Conservation (phyloP, 1,140 invertebrate genomes). For the Ericerus pela region DNA sequence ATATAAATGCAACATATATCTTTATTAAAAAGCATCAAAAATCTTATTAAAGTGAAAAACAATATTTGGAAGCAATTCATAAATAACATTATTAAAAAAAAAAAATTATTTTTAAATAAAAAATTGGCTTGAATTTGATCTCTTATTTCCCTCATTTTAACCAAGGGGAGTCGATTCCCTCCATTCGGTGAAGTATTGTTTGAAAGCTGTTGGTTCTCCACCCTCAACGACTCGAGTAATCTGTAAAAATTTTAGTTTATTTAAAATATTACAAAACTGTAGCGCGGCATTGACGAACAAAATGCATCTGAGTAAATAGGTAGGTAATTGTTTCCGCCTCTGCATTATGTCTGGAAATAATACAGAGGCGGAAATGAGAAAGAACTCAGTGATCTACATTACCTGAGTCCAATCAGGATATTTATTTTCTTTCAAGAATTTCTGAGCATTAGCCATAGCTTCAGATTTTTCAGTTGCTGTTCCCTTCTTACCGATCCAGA, state of each 20-base stretch:
- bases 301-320: not conserved
- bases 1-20: no score
- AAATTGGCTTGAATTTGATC: no score
- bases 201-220: constrained; percentile 58
- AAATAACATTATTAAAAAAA: no score
- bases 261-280: not conserved
- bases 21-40: no score
- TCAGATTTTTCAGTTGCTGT: constrained; percentile 59
- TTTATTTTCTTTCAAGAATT: constrained; percentile 50
- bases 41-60: no score
- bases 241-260: constrained; percentile 21
- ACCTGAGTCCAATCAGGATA: constrained; percentile 66
- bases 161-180: no score
- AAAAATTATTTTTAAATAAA: no score
- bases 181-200: constrained; percentile 64
- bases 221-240: constrained; percentile 49
- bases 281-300: not conserved
- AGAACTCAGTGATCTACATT: constrained; percentile 11
- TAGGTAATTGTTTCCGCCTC: not conserved
- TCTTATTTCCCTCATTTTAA: no score
- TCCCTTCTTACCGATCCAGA: constrained; percentile 69
- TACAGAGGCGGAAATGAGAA: not conserved
- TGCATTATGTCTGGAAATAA: not conserved
- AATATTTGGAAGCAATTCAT: no score
- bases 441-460: constrained; percentile 58